Evolutionary conservation across 2,888 invertebrate genomes (phyloP).

Genomic region (Cataglyphis albicans): DNA sequence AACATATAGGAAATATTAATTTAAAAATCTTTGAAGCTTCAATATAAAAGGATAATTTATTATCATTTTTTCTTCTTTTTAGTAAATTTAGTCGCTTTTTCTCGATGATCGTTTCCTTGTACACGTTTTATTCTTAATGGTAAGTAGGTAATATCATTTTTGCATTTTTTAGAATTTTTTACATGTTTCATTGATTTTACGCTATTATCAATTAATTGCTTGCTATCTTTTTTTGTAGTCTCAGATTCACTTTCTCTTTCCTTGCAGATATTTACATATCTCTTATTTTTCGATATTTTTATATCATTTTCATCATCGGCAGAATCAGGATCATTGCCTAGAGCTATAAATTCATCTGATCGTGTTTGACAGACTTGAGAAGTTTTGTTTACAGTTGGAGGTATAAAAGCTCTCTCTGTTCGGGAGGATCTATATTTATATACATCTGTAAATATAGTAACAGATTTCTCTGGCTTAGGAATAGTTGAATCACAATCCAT

Average conservation of each 20-base stretch:
- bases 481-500: neutral
- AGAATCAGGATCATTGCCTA: conserved; percentile 66
- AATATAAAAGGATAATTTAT: neutral
- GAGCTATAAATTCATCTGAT: conserved; percentile 76
- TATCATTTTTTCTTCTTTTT: conserved; percentile 69
- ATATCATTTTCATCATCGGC: conserved; percentile 36
- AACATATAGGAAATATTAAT: neutral
- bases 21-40: neutral
- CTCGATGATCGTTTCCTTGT: conserved; percentile 79
- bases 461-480: conserved; percentile 9
- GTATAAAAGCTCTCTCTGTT: conserved; percentile 81
- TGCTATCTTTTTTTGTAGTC: neutral
- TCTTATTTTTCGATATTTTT: conserved; percentile 23
- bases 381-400: conserved; percentile 59
- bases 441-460: conserved; percentile 72
- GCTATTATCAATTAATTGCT: neutral
- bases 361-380: conserved; percentile 13
- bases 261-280: conserved; percentile 52
- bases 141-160: conserved; percentile 70
- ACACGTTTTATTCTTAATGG: conserved; percentile 83
- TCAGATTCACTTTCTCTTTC: neutral
- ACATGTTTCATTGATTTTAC: neutral
- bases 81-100: conserved; percentile 79
- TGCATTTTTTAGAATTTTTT: neutral
- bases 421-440: conserved; percentile 80